phyloP scores from a whole-genome alignment of 1,140 invertebrate genomes.

The Drosophila oshimai region DNA sequence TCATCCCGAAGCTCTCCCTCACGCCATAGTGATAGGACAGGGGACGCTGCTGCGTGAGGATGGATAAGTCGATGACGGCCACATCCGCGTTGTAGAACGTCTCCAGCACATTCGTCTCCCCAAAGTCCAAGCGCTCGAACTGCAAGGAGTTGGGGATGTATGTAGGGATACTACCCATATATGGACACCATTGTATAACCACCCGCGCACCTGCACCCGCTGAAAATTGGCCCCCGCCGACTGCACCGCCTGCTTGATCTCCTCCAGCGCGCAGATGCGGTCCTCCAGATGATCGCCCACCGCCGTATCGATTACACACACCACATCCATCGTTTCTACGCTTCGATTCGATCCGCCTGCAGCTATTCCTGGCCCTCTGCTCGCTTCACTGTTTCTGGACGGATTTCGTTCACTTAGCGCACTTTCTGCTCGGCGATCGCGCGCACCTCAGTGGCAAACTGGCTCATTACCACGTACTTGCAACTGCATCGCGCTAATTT shows the following conservation, averaged over 20 bases:
- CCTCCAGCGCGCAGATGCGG: slow-evolving; percentile 91
- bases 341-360: slow-evolving; percentile 1
- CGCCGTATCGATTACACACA: slow-evolving; percentile 93
- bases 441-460: slow-evolving; percentile 43
- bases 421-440: slow-evolving; percentile 16
- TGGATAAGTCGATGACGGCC: slow-evolving; percentile 96
- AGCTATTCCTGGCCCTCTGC: slow-evolving; percentile 57
- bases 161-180: neutral
- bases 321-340: slow-evolving; percentile 91
- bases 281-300: slow-evolving; percentile 88
- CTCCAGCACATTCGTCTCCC: slow-evolving; percentile 92
- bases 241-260: slow-evolving; percentile 91
- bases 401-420: slow-evolving; percentile 22
- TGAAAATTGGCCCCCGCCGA: slow-evolving; percentile 91
- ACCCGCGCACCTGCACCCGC: slow-evolving; percentile 88
- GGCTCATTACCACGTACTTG: slow-evolving; percentile 66
- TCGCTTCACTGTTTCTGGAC: slow-evolving; percentile 33
- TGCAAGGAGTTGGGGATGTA: slow-evolving; percentile 71
- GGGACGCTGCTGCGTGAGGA: slow-evolving; percentile 94
- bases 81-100: slow-evolving; percentile 99
- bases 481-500: slow-evolving; percentile 61
- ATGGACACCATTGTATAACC: slow-evolving; percentile 50
- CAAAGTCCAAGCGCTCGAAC: slow-evolving; percentile 94
- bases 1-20: slow-evolving; percentile 99
- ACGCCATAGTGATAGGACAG: slow-evolving; percentile 99